A percentile compares a stretch with the other conserved stretches of the same genome.
Conservation (phyloP, 1,140 invertebrate species). For the Eueides isabella region DNA sequence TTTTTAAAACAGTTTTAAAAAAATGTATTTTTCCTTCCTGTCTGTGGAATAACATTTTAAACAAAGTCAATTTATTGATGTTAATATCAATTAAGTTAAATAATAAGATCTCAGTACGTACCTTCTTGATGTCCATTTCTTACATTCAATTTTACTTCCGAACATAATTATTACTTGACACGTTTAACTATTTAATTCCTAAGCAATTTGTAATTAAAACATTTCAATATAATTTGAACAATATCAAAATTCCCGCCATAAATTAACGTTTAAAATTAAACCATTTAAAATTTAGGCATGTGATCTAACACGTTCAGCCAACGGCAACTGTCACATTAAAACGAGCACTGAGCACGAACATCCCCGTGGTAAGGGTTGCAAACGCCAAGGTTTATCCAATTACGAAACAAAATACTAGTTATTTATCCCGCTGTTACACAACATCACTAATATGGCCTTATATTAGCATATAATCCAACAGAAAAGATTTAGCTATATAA, state of each 20-base stretch:
- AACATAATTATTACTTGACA: slow-evolving; percentile 54
- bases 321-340: not conserved
- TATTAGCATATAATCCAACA: not conserved
- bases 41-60: too few species aligned
- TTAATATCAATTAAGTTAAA: not conserved
- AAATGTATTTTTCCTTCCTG: too few species aligned
- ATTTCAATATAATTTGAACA: not conserved
- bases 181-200: not conserved
- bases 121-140: slow-evolving; percentile 65
- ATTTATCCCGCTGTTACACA: slow-evolving; percentile 15
- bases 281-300: not conserved
- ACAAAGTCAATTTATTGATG: too few species aligned
- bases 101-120: slow-evolving; percentile 14
- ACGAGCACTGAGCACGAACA: slow-evolving; percentile 45
- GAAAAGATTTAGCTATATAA: not conserved
- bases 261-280: slow-evolving; percentile 21
- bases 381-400: slow-evolving; percentile 75
- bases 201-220: not conserved
- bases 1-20: too few species aligned
- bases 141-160: slow-evolving; percentile 71
- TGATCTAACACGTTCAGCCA: slow-evolving; percentile 26
- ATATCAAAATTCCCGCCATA: not conserved
- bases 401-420: slow-evolving; percentile 41
- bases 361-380: slow-evolving; percentile 68
- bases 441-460: slow-evolving; percentile 15